A percentile compares a stretch with the other conserved stretches of the same genome.
Evolutionary conservation across 2,888 invertebrate species (phyloP).

Genomic region (Protodeltote pygarga): DNA sequence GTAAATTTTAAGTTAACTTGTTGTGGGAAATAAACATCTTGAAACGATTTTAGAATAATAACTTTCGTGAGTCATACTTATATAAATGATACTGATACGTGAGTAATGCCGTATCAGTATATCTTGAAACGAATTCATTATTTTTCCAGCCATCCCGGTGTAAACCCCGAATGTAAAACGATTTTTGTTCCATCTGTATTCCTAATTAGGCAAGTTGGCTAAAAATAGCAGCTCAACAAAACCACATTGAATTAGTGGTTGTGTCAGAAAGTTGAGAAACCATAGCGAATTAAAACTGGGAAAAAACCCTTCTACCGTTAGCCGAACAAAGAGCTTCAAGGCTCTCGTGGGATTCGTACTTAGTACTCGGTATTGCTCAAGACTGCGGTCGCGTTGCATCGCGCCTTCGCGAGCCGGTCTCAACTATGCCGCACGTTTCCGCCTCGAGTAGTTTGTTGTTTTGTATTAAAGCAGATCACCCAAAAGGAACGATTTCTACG

Average conservation of each 20-base stretch:
- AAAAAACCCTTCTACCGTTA: slow-evolving; percentile 62
- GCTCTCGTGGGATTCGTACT: slow-evolving; percentile 68
- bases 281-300: slow-evolving; percentile 56
- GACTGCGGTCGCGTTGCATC: slow-evolving; percentile 67
- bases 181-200: slow-evolving; percentile 23
- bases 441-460: slow-evolving; percentile 52
- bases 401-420: slow-evolving; percentile 37
- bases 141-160: too few relatives aligned
- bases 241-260: slow-evolving; percentile 66
- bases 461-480: slow-evolving; percentile 52
- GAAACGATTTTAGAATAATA: too few relatives aligned
- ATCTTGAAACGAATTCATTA: too few relatives aligned
- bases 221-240: slow-evolving; percentile 53
- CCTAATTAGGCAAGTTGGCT: slow-evolving; percentile 42
- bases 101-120: too few relatives aligned
- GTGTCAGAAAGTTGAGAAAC: slow-evolving; percentile 56
- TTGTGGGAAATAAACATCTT: too few relatives aligned
- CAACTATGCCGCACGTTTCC: slow-evolving; percentile 67
- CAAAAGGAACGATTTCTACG: slow-evolving; percentile 69
- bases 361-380: slow-evolving; percentile 65
- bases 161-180: slow-evolving; percentile 4
- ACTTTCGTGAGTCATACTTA: too few relatives aligned
- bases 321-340: slow-evolving; percentile 73
- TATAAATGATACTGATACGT: too few relatives aligned
- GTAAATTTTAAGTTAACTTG: too few relatives aligned